Conservation (phyloP, 2,888 invertebrate genomes). For the Odontocolon sp. region DNA sequence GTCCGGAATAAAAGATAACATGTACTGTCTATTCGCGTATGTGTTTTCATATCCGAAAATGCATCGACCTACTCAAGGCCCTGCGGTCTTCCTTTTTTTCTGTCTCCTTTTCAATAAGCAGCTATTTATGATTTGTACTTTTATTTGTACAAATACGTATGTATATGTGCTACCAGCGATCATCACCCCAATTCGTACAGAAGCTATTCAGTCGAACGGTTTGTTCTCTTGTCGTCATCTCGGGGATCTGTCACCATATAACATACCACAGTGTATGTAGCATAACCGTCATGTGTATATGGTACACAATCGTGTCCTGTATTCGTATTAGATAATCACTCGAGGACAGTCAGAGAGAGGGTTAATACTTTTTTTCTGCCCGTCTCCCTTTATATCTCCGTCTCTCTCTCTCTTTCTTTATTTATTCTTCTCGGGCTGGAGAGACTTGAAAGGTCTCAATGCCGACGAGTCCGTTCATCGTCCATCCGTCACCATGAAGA, state of each 20-base stretch:
- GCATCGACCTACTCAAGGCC: conserved; percentile 34
- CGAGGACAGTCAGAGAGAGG: conserved; percentile 63
- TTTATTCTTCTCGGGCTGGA: conserved; percentile 6
- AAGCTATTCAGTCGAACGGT: conserved; percentile 36
- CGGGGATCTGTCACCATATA: not conserved
- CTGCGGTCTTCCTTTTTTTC: conserved; percentile 12
- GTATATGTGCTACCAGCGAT: conserved; percentile 6
- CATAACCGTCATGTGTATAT: conserved; percentile 21
- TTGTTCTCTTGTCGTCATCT: conserved; percentile 43
- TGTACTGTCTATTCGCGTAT: no score
- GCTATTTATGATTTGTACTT: conserved; percentile 32
- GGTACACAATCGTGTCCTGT: conserved; percentile 32
- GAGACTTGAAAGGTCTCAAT: conserved; percentile 54
- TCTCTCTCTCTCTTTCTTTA: conserved; percentile 15
- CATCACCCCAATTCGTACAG: conserved; percentile 48
- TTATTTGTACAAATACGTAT: not conserved
- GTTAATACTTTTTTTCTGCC: conserved; percentile 41
- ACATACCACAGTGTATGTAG: conserved; percentile 37
- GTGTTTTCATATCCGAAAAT: not conserved
- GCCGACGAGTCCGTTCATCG: conserved; percentile 40
- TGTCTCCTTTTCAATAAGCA: not conserved
- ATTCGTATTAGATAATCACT: conserved; percentile 76
- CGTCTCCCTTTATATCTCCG: conserved; percentile 13
- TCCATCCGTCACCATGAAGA: conserved; percentile 48
- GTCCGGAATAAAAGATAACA: no score